Percentiles rank a stretch among this genome's conserved stretches.
Evolutionary conservation across 2,113 vertebrate genomes (phyloP).

Genomic region (Stigmatopora argus): DNA sequence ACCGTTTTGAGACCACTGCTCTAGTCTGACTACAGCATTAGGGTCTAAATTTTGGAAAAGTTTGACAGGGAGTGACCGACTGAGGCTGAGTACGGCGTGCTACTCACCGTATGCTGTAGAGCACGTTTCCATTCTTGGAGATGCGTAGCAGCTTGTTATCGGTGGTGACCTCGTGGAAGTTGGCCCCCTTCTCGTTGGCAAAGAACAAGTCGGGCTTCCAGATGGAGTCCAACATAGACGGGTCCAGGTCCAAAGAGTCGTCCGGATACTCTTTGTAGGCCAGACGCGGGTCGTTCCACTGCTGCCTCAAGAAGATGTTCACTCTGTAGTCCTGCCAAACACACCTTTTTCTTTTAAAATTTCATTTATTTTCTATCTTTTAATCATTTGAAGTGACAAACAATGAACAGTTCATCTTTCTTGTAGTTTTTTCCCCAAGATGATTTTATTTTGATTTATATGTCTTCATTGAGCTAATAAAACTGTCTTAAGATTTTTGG

Average conservation of each 20-base stretch:
- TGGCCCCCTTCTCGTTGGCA: constrained; percentile 96
- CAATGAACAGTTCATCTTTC: too few relatives aligned
- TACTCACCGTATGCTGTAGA: constrained; percentile 92
- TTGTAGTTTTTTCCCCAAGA: too few relatives aligned
- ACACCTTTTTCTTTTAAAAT: neutral
- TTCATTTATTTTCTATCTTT: too few relatives aligned
- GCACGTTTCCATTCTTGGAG: constrained; percentile 91
- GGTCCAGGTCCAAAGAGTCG: constrained; percentile 92
- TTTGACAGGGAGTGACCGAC: too few relatives aligned
- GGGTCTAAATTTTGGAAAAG: too few relatives aligned
- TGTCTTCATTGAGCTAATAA: too few relatives aligned
- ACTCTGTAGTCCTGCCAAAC: constrained; percentile 87
- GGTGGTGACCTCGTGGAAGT: constrained; percentile 97
- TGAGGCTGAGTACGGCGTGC: neutral
- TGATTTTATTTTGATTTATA: too few relatives aligned
- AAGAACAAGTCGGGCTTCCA: constrained; percentile 99
- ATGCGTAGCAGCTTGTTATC: constrained; percentile 98
- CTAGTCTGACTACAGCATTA: too few relatives aligned
- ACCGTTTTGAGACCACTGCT: too few relatives aligned
- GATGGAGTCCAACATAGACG: constrained; percentile 98
- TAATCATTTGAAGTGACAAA: too few relatives aligned
- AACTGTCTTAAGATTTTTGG: too few relatives aligned
- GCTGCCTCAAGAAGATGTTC: constrained; percentile 96
- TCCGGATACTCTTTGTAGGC: constrained; percentile 96
- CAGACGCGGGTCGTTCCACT: constrained; percentile 97